Evolutionary conservation across 1,140 invertebrate genomes (phyloP), one percentile per base, ranked within the genome.

Genomic region (Dysdera silvatica): DNA sequence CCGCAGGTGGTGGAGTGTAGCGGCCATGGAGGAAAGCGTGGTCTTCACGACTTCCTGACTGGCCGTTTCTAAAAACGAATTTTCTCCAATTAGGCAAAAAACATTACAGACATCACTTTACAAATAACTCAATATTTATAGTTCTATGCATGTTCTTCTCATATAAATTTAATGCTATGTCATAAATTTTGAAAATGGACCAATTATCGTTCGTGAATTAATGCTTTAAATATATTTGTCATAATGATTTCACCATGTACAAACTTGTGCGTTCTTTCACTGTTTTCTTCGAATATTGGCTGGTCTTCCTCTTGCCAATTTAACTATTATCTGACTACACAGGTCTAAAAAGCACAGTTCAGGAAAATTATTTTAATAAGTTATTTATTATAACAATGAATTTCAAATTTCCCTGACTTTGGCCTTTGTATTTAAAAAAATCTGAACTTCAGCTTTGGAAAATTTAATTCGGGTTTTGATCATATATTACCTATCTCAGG

Each of bases 1-100:
- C 68, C n/a, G 66, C 65, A 58, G 68, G 68, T n/a, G 68, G 68
- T 24, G 68, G 68, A 37, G 68, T 69, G 40, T 68, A 69, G 16
- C 67, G 63, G 18, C 68, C 68, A 52, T 69, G 68, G 20, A 68
- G 18, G 56, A 54, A 64, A 29, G 65, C 51, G 37, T 67, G 58
- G 66, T 66, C 33, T n/a, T 69, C 48, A 40, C 58, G 26, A 63
- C 66, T 48, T 53, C 68, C 35, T 66, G 68, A 43, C 45, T 69
- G 45, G 41, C 71, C 35, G 66, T 43, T 69, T 58, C 52, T 71
- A 68, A 49, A 24, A 47, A 55, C 14, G 63, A 55, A 49, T 65
- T 26, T 10, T 18, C 40, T 6, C 10, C 61, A 18, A 48, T 45
- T 43, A 52, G 33, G 24, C 29, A 61, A 18, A 32, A 66, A 20